Percentiles rank a stretch among this genome's conserved stretches.
These are phyloP conservation scores for Bursaphelenchus okinawaensis DNA, from an alignment of 2,888 invertebrate genomes.

Conservation along the genomic window DNA sequence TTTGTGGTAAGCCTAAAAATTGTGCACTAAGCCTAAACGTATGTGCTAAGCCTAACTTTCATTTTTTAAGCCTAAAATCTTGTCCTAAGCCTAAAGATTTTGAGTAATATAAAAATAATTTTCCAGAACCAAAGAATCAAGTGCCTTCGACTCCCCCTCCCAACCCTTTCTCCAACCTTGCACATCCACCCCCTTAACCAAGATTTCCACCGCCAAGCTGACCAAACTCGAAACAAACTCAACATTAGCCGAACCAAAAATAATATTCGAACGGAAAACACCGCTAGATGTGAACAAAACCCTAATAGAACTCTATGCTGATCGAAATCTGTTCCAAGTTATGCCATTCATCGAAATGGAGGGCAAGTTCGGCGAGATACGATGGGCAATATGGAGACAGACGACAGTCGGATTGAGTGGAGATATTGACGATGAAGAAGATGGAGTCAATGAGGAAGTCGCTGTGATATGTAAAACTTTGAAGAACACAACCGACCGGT, in stretches of 20 bases:
- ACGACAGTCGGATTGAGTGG: conserved; percentile 40
- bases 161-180: conserved; percentile 27
- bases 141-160: conserved; percentile 24
- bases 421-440: conserved; percentile 53
- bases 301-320: conserved; percentile 42
- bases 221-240: conserved; percentile 5
- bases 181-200: conserved; percentile 22
- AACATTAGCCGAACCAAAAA: conserved; percentile 19
- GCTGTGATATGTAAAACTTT: conserved; percentile 45
- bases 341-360: conserved; percentile 45
- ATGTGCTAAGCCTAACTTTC: too few relatives aligned
- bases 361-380: conserved; percentile 51
- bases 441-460: conserved; percentile 43
- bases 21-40: too few relatives aligned
- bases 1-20: too few relatives aligned
- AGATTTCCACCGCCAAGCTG: conserved; percentile 4
- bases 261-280: conserved; percentile 26
- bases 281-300: conserved; percentile 32
- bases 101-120: not conserved
- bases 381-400: conserved; percentile 55
- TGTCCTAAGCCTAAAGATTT: not conserved
- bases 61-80: not conserved
- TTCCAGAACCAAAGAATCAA: conserved; percentile 11
- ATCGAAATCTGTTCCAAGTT: conserved; percentile 49
- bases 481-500: conserved; percentile 38